Conservation (phyloP, 1,140 invertebrate genomes). For the Acromyrmex echinatior region DNA sequence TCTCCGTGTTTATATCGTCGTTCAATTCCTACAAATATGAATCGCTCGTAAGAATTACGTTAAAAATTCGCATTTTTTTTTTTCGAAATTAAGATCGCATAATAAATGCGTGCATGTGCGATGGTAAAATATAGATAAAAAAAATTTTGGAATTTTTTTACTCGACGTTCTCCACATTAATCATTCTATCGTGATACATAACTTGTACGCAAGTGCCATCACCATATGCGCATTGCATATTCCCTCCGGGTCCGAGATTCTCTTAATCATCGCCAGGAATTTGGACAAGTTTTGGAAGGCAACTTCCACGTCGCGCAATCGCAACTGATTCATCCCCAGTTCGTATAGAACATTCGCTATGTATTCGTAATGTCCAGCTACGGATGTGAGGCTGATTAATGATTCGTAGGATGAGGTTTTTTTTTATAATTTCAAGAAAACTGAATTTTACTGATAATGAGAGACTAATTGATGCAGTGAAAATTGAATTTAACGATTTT, state of each 20-base stretch:
- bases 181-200: conserved; percentile 41
- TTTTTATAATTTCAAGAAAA: not conserved
- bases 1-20: conserved; percentile 64
- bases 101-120: not conserved
- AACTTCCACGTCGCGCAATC: conserved; percentile 38
- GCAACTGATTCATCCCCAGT: conserved; percentile 71
- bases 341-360: conserved; percentile 70
- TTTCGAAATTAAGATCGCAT: not conserved
- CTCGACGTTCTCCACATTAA: not conserved
- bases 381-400: not conserved
- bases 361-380: conserved; percentile 71
- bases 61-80: not conserved
- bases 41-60: not conserved
- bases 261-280: conserved; percentile 68
- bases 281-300: conserved; percentile 73
- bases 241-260: conserved; percentile 64
- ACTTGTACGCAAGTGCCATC: conserved; percentile 76
- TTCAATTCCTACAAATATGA: conserved; percentile 65
- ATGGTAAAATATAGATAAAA: not conserved
- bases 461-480: not conserved
- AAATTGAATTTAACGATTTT: not conserved
- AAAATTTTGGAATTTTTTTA: not conserved
- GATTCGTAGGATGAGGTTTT: not conserved
- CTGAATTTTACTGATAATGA: not conserved
- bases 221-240: conserved; percentile 76